Base-by-base conservation (phyloP, 2,797 vertebrate genomes). In the Furcifer pardalis region DNA sequence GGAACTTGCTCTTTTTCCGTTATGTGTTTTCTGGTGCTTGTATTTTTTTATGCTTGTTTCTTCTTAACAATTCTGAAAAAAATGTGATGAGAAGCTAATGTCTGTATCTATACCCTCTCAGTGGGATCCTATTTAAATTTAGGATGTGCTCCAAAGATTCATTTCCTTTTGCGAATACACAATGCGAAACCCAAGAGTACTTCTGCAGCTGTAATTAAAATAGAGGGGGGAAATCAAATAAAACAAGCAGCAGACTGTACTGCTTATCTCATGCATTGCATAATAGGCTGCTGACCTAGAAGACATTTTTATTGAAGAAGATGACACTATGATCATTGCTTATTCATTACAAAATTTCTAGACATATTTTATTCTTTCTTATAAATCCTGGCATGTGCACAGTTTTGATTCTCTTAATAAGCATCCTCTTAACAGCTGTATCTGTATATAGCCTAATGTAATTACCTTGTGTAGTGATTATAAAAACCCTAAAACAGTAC, bases 41-140 rank as follows among this genome's bases (percentile, higher is more conserved):
- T 73, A 23, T 89, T 89, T 90, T 89, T 76, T 69, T 71, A 79
- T 88, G 44, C 88, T 35, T 87, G 84, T 3, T 32, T 82, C 69
- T 75, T 27, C 66, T 88, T 79, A 73, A 71, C 76, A 86, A 63
- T 74, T 13, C 35, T 19, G 44, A 69, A 62, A 32, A 77, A 37
- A 83, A 84, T 84, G 65, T 30, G 74, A 7, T 84, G 66, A 8
- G 65, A 86, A 75, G 32, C 75, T 77, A 59, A 49, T 85, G 86
- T 84, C 5, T 0, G 56, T 81, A 74, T n/a, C 21, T 23, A 56
- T 56, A 10, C 0, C 79, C 25, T 68, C 7, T 76, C 40, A n/a
- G 60, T 35, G 56, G 46, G 46, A 87, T 19, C 59, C 74, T 83
- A n/a, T 83, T 63, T 46, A 1, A 85, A 77, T 81, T 2, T n/a